Percentiles rank a stretch among this genome's conserved stretches.
Conservation (phyloP, 2,797 vertebrate genomes). For the Protosalanx chinensis region DNA sequence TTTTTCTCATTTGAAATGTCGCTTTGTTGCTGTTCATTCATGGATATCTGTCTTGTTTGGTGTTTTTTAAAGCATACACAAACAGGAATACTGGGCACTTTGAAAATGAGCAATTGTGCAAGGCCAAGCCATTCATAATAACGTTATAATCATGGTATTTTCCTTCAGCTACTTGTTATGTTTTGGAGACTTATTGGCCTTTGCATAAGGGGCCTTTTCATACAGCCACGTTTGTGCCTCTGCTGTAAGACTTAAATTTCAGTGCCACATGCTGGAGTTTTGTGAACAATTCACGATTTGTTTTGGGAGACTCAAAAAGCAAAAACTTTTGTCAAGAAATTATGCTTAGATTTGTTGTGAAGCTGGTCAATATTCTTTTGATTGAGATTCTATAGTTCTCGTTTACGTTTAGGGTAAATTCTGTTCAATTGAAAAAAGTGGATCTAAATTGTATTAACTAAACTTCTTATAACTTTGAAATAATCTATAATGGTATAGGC, state of each 20-base stretch:
- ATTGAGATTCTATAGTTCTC: neutral
- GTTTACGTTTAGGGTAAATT: neutral
- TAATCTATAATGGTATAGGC: neutral
- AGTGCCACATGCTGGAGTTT: constrained; percentile 54
- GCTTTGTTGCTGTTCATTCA: neutral
- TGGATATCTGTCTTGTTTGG: neutral
- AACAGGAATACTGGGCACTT: constrained; percentile 52
- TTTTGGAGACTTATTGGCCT: constrained; percentile 72
- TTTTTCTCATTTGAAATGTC: neutral
- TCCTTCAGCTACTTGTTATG: constrained; percentile 67
- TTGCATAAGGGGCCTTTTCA: constrained; percentile 74
- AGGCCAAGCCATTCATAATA: constrained; percentile 58
- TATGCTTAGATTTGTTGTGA: constrained; percentile 50
- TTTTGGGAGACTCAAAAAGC: constrained; percentile 67
- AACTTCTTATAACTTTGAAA: neutral
- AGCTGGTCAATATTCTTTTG: constrained; percentile 23
- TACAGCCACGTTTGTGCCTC: constrained; percentile 76
- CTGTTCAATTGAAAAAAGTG: neutral
- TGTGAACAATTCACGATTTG: constrained; percentile 85
- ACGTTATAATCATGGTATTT: constrained; percentile 69
- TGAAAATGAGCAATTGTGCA: constrained; percentile 65
- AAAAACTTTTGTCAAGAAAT: constrained; percentile 72
- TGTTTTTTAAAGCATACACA: constrained; percentile 27
- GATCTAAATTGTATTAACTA: neutral
- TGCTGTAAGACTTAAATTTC: constrained; percentile 76